A percentile compares a stretch with the other conserved stretches of the same genome.
Evolutionary conservation across 2,888 invertebrate genomes (phyloP).

Genomic region (Lomographa bimaculata): DNA sequence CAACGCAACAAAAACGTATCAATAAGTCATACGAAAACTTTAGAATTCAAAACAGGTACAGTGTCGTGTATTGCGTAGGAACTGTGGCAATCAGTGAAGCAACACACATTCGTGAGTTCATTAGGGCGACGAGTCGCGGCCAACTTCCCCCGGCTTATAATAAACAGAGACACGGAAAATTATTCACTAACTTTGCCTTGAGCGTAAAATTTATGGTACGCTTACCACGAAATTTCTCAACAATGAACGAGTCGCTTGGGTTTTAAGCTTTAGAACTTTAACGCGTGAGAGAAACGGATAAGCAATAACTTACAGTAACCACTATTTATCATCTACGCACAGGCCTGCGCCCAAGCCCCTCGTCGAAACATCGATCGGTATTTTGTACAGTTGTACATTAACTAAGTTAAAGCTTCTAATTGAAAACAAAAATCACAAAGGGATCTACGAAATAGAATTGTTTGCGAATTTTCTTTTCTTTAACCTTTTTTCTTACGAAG

Average conservation of each 20-base stretch:
- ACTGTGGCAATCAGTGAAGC: conserved; percentile 51
- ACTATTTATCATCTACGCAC: conserved; percentile 22
- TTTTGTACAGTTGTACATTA: conserved; percentile 1
- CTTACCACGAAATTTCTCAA: conserved; percentile 75
- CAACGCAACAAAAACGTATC: conserved; percentile 10
- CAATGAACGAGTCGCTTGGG: conserved; percentile 77
- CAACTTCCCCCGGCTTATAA: conserved; percentile 75
- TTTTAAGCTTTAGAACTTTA: conserved; percentile 69
- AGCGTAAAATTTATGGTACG: conserved; percentile 78
- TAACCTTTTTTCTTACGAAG: conserved; percentile 2
- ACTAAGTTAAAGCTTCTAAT: conserved; percentile 12
- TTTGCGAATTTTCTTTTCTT: conserved; percentile 8
- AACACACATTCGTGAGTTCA: conserved; percentile 64
- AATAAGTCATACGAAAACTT: conserved; percentile 13
- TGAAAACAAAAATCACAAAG: conserved; percentile 14
- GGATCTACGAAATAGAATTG: conserved; percentile 3
- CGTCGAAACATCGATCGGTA: conserved; percentile 3
- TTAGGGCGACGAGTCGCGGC: conserved; percentile 65
- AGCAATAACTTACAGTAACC: conserved; percentile 36
- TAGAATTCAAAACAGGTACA: conserved; percentile 26
- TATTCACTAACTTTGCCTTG: conserved; percentile 77
- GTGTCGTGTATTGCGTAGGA: conserved; percentile 26
- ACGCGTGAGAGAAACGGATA: conserved; percentile 54
- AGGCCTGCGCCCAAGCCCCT: conserved; percentile 1
- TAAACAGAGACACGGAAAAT: conserved; percentile 81